Evolutionary conservation across 92 coral and sea anemone genomes (phyloP), one percentile per base, ranked within the genome.

Genomic region (Porites lobata): DNA sequence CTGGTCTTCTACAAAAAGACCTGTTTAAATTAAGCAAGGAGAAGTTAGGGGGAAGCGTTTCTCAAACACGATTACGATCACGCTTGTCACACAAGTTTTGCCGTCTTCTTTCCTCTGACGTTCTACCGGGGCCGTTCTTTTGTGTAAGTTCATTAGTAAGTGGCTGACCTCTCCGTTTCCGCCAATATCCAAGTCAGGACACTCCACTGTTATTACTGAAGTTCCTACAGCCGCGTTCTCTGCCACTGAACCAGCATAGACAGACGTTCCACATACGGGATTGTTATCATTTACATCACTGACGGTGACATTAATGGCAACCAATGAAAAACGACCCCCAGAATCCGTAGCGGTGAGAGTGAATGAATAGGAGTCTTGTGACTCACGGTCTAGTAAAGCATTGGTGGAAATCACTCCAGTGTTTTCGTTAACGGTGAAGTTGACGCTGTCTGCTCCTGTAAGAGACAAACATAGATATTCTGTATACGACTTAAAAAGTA

Each of bases 261-360:
- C 76, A 11, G 92, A 77, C 82, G 79, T 66, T 56, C 75, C 87
- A 88, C 94, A 92, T 61, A 88, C 90, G 79, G 94, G 94, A 80
- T 85, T 80, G 83, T 92, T 92, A 65, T 92, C 94, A 69, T 92
- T 92, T 67, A 84, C 90, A 87, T 92, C 94, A 63, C 69, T 78
- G 7, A 88, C 84, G 6, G 80, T 59, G 43, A 92, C 69, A 85
- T 69, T 81, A 65, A 92, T 80, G 13, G 87, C 72, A n/a, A 88
- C 90, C 65, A 88, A 77, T 76, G 92, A 50, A 15, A 54, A 11
- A 67, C 88, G 89, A 17, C 92, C 64, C 56, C 90, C 92, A 24
- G 86, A 67, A 79, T 92, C 94, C 69, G 91, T 92, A 64, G 85
- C 92, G 56, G 87, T 85, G 75, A 92, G 10, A 7, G 92, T 84